Evolutionary conservation across 2,888 invertebrate species (phyloP).

Genomic region (Actias luna): DNA sequence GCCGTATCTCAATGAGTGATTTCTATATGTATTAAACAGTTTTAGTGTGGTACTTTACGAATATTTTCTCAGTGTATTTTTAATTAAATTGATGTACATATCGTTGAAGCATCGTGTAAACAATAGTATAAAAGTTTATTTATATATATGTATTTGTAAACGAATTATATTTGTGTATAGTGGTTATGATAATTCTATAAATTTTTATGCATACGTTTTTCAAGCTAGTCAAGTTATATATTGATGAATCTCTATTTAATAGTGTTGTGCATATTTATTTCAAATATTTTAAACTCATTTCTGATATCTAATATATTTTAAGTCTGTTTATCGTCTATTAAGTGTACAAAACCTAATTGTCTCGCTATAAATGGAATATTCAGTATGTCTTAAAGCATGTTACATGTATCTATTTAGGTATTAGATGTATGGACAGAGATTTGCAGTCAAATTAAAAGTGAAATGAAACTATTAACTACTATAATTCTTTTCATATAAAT

Average conservation of each 20-base stretch:
- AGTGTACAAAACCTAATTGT: no score
- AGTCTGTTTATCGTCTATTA: no score
- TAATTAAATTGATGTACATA: constrained; percentile 8
- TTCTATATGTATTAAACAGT: background rate
- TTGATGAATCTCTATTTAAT: constrained; percentile 3
- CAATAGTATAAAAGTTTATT: background rate
- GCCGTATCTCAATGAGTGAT: constrained; percentile 6
- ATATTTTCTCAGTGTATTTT: background rate
- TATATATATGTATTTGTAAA: no score
- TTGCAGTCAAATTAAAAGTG: background rate
- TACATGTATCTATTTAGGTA: no score
- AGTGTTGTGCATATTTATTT: background rate
- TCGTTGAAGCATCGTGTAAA: constrained; percentile 6
- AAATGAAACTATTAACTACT: background rate
- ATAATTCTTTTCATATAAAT: background rate
- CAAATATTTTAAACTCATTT: background rate
- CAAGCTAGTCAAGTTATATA: constrained; percentile 8
- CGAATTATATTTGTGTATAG: background rate
- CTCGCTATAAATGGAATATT: no score
- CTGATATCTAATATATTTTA: background rate
- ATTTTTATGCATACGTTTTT: background rate
- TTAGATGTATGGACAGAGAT: background rate
- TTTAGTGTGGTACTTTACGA: background rate
- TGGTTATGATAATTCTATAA: background rate
- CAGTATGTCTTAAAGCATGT: no score